phyloP scores from a whole-genome alignment of 1,140 invertebrate genomes.

The Drosophila subpulchrella region DNA sequence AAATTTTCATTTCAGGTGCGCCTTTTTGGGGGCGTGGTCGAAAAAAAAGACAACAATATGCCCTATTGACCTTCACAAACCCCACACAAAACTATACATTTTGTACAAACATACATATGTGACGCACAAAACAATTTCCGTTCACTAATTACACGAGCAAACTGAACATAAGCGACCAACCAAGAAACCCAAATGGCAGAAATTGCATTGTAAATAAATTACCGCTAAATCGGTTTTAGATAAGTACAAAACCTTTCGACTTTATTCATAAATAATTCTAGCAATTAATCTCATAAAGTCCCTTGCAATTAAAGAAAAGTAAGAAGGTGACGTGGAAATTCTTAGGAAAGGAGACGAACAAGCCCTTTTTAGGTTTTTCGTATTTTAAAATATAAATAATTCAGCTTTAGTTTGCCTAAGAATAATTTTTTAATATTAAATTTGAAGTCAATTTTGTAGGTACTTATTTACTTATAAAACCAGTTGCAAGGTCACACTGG shows the following conservation, averaged over 20 bases:
- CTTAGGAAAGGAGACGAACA: neutral
- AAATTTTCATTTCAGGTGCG: slow-evolving; percentile 27
- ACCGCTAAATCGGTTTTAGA: slow-evolving; percentile 24
- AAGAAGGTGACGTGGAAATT: neutral
- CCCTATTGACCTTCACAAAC: slow-evolving; percentile 54
- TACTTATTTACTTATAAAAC: too few relatives aligned
- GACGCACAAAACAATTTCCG: slow-evolving; percentile 59
- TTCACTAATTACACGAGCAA: slow-evolving; percentile 67
- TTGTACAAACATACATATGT: neutral
- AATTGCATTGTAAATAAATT: slow-evolving; percentile 50
- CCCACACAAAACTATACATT: slow-evolving; percentile 14
- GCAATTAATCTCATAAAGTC: slow-evolving; percentile 12
- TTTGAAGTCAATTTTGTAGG: too few relatives aligned
- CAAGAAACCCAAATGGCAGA: slow-evolving; percentile 22
- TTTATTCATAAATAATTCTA: slow-evolving; percentile 29
- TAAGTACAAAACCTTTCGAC: neutral
- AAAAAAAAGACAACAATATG: slow-evolving; percentile 26
- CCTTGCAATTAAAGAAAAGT: neutral
- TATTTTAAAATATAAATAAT: too few relatives aligned
- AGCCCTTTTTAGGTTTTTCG: too few relatives aligned
- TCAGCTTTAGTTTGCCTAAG: too few relatives aligned
- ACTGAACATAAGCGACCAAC: slow-evolving; percentile 36
- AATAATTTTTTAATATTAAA: too few relatives aligned
- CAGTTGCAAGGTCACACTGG: too few relatives aligned
- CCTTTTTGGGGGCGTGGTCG: slow-evolving; percentile 25